phyloP scores from a whole-genome alignment of 1,140 invertebrate genomes.

The Copidosoma floridanum region DNA sequence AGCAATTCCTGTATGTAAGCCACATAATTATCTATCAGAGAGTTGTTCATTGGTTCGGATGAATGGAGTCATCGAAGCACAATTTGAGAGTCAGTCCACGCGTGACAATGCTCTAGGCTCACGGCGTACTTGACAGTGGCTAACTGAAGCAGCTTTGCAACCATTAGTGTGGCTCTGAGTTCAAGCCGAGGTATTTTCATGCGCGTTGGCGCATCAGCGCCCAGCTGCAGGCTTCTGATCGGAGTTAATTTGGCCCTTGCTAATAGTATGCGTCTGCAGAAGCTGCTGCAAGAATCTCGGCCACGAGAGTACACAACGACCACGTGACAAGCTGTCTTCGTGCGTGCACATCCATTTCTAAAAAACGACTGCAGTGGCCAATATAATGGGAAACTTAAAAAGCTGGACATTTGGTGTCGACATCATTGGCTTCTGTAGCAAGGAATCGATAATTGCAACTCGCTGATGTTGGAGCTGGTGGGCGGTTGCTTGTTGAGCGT shows the following conservation, averaged over 20 bases:
- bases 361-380: too few species aligned
- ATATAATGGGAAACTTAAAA: too few species aligned
- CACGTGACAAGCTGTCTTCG: too few species aligned
- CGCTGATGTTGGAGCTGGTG: too few species aligned
- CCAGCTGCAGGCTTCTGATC: not conserved
- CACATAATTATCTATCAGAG: not conserved
- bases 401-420: too few species aligned
- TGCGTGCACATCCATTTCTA: too few species aligned
- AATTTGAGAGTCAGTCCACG: not conserved
- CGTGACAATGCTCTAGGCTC: not conserved
- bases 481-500: too few species aligned
- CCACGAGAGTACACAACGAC: not conserved
- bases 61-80: not conserved
- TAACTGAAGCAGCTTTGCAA: not conserved
- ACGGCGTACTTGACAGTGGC: not conserved
- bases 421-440: too few species aligned
- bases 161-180: not conserved
- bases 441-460: too few species aligned
- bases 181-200: not conserved
- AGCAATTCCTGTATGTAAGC: not conserved
- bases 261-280: not conserved
- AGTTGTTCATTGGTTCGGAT: not conserved
- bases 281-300: not conserved
- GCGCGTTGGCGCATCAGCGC: not conserved
- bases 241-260: not conserved